phyloP scores from a whole-genome alignment of 2,888 invertebrate species.

The Conops quadrifasciatus region DNA sequence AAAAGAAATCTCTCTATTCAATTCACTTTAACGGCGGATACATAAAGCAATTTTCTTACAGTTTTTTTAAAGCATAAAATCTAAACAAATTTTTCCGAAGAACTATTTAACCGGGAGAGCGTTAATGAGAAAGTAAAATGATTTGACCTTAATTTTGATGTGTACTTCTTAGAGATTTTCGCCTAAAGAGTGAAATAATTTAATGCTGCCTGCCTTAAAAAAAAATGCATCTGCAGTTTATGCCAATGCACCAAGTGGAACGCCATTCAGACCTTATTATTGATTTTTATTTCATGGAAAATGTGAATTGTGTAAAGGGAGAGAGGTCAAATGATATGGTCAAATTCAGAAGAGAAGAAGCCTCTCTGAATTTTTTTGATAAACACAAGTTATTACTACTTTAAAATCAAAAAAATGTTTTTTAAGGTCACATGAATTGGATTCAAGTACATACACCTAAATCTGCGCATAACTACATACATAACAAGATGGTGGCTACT shows the following conservation, averaged over 20 bases:
- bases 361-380: too few species aligned
- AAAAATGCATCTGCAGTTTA: background rate
- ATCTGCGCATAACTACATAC: background rate
- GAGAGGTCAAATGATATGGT: background rate
- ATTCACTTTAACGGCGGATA: constrained; percentile 16
- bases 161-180: background rate
- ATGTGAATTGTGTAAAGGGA: background rate
- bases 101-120: background rate
- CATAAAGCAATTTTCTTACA: constrained; percentile 13
- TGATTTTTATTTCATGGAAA: constrained; percentile 13
- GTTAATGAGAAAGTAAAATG: background rate
- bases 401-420: constrained; percentile 38
- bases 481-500: too few species aligned
- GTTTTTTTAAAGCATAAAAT: background rate
- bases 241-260: background rate
- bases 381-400: background rate
- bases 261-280: constrained; percentile 3
- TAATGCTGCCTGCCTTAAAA: background rate
- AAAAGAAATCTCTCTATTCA: constrained; percentile 9
- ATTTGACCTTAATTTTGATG: constrained; percentile 3
- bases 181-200: background rate
- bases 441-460: constrained; percentile 42
- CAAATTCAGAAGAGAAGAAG: background rate
- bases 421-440: constrained; percentile 54
- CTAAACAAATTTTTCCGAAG: background rate